Evolutionary conservation across 2,797 vertebrate genomes (phyloP).

Genomic region (Enteromius afrohamiltoni): DNA sequence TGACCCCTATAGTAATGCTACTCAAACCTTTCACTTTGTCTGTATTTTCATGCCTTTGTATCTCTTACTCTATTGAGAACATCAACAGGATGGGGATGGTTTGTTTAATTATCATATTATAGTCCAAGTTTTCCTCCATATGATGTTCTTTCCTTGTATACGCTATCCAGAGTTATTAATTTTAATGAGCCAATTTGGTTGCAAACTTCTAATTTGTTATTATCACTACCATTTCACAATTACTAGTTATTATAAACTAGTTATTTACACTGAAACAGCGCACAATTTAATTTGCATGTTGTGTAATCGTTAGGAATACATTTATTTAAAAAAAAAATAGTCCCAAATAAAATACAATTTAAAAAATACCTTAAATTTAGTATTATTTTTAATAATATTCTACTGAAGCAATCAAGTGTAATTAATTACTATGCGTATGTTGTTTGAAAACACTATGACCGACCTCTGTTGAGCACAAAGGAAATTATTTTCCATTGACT

Average conservation of each 20-base stretch:
- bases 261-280: neutral
- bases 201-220: neutral
- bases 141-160: neutral
- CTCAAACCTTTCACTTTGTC: conserved; percentile 45
- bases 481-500: neutral
- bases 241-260: too few relatives aligned
- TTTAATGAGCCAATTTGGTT: neutral
- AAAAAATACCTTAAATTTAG: neutral
- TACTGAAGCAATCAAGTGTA: neutral
- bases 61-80: neutral
- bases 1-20: conserved; percentile 60
- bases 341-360: neutral
- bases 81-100: neutral
- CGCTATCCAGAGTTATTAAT: neutral
- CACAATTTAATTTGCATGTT: neutral
- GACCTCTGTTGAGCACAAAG: neutral
- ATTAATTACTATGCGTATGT: neutral
- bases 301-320: neutral
- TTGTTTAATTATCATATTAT: neutral
- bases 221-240: neutral
- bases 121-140: neutral
- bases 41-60: conserved; percentile 6
- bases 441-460: neutral
- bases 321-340: too few relatives aligned
- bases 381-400: neutral